These are phyloP conservation scores for Macquaria australasica DNA, from an alignment of 2,113 vertebrate species.

Conservation along the genomic window DNA sequence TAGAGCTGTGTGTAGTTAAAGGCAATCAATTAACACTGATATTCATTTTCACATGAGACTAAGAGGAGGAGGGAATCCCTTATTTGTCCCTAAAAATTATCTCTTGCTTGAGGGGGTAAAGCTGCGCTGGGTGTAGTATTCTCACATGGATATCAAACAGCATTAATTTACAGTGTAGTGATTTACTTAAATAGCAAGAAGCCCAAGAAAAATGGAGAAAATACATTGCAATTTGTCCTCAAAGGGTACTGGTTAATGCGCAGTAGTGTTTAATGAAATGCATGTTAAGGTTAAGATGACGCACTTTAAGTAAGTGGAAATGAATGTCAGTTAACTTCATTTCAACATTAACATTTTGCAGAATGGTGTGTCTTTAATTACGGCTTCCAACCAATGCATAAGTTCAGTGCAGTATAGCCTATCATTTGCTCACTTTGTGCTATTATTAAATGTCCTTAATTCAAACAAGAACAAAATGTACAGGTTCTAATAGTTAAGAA, in stretches of 20 bases:
- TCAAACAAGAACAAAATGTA: conserved; percentile 53
- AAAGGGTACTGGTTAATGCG: neutral
- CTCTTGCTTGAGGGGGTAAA: conserved; percentile 34
- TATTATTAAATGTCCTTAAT: conserved; percentile 42
- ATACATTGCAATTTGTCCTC: neutral
- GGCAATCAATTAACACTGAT: conserved; percentile 38
- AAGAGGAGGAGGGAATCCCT: conserved; percentile 7
- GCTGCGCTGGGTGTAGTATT: neutral
- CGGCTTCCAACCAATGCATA: neutral
- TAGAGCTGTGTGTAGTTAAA: conserved; percentile 47
- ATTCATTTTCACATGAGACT: conserved; percentile 26
- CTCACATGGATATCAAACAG: conserved; percentile 17
- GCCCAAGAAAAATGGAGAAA: neutral
- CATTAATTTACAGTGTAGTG: conserved; percentile 26
- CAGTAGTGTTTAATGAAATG: neutral
- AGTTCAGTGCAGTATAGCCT: neutral
- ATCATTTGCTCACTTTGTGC: conserved; percentile 16
- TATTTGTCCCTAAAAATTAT: conserved; percentile 29
- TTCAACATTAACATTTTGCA: no score
- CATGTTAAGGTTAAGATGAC: neutral
- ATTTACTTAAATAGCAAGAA: conserved; percentile 30
- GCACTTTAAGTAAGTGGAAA: conserved; percentile 12
- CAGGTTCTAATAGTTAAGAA: conserved; percentile 15
- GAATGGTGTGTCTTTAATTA: neutral
- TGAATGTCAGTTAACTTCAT: conserved; percentile 17